These are phyloP conservation scores for Tokudaia muenninki DNA, from an alignment of 2,797 vertebrate species.

Conservation along the genomic window DNA sequence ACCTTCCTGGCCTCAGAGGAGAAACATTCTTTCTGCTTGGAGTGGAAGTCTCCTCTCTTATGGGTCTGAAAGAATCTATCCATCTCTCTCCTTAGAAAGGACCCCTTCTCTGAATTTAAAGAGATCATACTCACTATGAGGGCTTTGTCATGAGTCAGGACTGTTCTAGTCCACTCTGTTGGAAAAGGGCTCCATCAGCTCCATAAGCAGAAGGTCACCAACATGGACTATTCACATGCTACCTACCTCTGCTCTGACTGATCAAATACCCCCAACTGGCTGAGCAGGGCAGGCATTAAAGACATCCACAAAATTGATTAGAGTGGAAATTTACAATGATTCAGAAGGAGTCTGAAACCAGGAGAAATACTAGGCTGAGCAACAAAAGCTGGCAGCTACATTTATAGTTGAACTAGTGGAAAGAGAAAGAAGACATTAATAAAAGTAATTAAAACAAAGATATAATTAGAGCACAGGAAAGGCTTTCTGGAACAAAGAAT, in stretches of 20 bases:
- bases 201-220: not conserved
- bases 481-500: constrained; percentile 56
- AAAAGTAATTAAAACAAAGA: constrained; percentile 74
- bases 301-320: not conserved
- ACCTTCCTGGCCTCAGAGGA: not conserved
- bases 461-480: constrained; percentile 69
- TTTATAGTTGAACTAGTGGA: constrained; percentile 64
- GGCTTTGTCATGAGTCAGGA: not conserved
- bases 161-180: not conserved
- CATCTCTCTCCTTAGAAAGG: not conserved
- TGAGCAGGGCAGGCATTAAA: not conserved
- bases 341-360: not conserved
- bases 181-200: not conserved
- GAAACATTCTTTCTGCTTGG: not conserved
- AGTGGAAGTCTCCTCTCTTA: not conserved
- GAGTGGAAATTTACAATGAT: constrained; percentile 7
- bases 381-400: constrained; percentile 17
- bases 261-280: not conserved
- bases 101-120: not conserved
- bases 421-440: constrained; percentile 69
- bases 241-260: not conserved
- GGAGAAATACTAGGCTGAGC: constrained; percentile 24
- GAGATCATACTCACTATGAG: not conserved
- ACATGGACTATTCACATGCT: no score
- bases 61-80: not conserved